phyloP scores from a whole-genome alignment of 2,888 invertebrate genomes.

The Drosophila mimetica region DNA sequence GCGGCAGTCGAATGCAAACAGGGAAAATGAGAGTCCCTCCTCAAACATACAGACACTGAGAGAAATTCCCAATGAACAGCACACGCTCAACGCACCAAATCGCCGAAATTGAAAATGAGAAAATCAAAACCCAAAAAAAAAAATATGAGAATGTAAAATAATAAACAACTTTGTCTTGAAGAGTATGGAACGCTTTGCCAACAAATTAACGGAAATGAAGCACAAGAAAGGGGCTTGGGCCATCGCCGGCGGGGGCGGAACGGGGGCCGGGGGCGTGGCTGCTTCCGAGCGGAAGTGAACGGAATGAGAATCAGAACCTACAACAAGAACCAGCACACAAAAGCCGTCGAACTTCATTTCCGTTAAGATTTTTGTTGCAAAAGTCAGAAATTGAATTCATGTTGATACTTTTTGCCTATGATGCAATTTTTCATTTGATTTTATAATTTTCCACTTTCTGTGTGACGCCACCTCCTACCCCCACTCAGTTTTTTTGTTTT shows the following conservation, averaged over 20 bases:
- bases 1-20: conserved; percentile 52
- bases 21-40: conserved; percentile 12
- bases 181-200: conserved; percentile 83
- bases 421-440: conserved; percentile 71
- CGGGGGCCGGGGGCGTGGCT: conserved; percentile 44
- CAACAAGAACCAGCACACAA: conserved; percentile 46
- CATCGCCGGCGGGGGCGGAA: conserved; percentile 31
- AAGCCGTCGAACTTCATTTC: conserved; percentile 79
- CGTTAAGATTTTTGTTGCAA: conserved; percentile 82
- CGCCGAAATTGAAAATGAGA: conserved; percentile 10
- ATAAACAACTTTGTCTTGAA: conserved; percentile 83
- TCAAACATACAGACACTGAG: conserved; percentile 24
- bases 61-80: conserved; percentile 34
- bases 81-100: conserved; percentile 19
- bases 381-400: conserved; percentile 77
- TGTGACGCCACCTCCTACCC: conserved; percentile 45
- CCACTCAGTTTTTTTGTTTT: conserved; percentile 23
- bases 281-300: conserved; percentile 30
- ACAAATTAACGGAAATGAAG: conserved; percentile 84
- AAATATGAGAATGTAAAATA: conserved; percentile 79
- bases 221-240: conserved; percentile 57
- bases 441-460: conserved; percentile 57
- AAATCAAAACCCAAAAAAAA: conserved; percentile 10
- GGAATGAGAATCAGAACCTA: conserved; percentile 25
- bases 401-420: conserved; percentile 83